Evolutionary conservation across 1,140 invertebrate species (phyloP).

Genomic region (Solenopsis invicta): DNA sequence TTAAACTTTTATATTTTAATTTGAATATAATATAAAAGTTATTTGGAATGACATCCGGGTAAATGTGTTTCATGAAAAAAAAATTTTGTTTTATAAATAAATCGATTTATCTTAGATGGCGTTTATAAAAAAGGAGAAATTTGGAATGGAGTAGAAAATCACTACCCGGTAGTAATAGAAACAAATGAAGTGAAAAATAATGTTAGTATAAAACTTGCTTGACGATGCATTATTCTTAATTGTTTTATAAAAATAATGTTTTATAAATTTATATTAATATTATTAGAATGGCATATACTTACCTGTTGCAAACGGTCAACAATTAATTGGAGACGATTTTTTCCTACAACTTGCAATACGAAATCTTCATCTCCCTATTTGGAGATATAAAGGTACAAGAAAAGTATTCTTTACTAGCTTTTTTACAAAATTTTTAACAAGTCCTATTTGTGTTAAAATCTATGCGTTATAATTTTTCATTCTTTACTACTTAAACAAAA

Average conservation of each 20-base stretch:
- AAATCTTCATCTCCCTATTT: slow-evolving; percentile 65
- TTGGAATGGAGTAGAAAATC: slow-evolving; percentile 32
- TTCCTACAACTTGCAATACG: slow-evolving; percentile 73
- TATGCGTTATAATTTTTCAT: not conserved
- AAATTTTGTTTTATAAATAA: not conserved
- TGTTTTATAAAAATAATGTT: not conserved
- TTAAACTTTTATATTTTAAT: not conserved
- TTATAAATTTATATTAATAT: slow-evolving; percentile 10
- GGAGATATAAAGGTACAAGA: slow-evolving; percentile 55
- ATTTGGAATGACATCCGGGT: not conserved
- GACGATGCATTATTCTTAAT: not conserved
- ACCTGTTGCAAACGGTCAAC: slow-evolving; percentile 55
- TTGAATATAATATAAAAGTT: not conserved
- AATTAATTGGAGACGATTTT: slow-evolving; percentile 75
- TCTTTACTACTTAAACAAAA: not conserved
- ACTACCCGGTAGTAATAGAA: slow-evolving; percentile 48
- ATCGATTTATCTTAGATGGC: not conserved
- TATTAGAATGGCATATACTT: slow-evolving; percentile 14
- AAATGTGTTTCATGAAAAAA: not conserved
- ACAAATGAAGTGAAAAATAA: slow-evolving; percentile 11
- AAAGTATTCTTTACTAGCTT: not conserved
- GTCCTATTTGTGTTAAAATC: not conserved
- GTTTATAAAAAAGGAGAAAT: not conserved
- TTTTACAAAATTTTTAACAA: not conserved
- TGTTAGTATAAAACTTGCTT: slow-evolving; percentile 35